Conservation (phyloP, 2,797 vertebrate species). For the Aselliscus stoliczkanus region DNA sequence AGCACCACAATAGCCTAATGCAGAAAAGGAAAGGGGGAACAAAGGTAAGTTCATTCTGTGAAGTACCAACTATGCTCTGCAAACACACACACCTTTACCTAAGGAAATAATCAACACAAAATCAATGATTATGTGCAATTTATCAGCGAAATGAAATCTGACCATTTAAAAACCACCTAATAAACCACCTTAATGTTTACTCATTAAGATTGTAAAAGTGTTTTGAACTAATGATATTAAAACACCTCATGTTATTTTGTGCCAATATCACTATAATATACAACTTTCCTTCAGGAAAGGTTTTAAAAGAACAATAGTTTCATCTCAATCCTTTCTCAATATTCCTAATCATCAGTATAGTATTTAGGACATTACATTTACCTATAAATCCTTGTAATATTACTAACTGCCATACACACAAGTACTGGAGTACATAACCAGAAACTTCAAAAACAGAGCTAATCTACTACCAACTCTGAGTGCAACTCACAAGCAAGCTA, state of each 20-base stretch:
- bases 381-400: conserved; percentile 26
- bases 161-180: conserved; percentile 27
- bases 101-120: conserved; percentile 1
- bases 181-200: conserved; percentile 7
- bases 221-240: conserved; percentile 37
- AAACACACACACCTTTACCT: neutral
- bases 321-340: neutral
- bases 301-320: neutral
- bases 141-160: conserved; percentile 39
- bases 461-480: neutral
- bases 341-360: neutral
- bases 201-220: conserved; percentile 13
- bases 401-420: conserved; percentile 38
- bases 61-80: neutral
- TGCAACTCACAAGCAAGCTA: neutral
- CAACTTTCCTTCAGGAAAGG: neutral
- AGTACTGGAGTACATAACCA: neutral
- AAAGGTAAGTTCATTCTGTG: conserved; percentile 45
- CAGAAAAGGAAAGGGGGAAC: conserved; percentile 66
- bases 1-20: conserved; percentile 96
- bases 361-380: neutral
- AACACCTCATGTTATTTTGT: neutral
- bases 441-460: conserved; percentile 27
- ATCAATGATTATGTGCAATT: neutral
- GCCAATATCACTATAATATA: neutral